A percentile compares a stretch with the other conserved stretches of the same genome.
Evolutionary conservation across 35 echinoderm and acorn worm genomes (phyloP).

Genomic region (Eucidaris tribuloides): DNA sequence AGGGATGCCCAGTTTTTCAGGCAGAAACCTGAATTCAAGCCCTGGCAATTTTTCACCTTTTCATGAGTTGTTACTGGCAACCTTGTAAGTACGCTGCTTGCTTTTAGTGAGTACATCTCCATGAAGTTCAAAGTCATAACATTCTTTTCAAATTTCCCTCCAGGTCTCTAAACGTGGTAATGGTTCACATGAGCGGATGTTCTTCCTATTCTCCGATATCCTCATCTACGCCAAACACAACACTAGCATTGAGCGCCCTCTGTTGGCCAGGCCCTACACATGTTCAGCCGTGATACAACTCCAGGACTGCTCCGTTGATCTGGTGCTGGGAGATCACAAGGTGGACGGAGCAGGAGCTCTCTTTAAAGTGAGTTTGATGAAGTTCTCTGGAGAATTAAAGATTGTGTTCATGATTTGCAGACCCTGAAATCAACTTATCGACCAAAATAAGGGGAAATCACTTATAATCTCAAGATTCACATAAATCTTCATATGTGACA

Average conservation of each 20-base stretch:
- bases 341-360: slow-evolving; percentile 72
- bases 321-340: slow-evolving; percentile 73
- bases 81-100: no score
- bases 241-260: slow-evolving; percentile 48
- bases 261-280: slow-evolving; percentile 39
- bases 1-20: no score
- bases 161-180: slow-evolving; percentile 84
- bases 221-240: slow-evolving; percentile 86
- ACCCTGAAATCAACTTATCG: no score
- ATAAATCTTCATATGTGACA: no score
- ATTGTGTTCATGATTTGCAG: no score
- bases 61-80: no score
- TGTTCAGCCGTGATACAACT: slow-evolving; percentile 61
- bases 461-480: no score
- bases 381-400: not conserved
- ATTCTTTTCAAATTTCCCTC: not conserved
- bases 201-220: slow-evolving; percentile 91
- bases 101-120: no score
- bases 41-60: no score
- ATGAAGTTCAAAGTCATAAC: no score
- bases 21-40: no score
- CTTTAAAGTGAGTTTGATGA: slow-evolving; percentile 49
- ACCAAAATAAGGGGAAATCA: no score
- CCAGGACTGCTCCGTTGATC: slow-evolving; percentile 55
- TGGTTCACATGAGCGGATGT: slow-evolving; percentile 86